Evolutionary conservation across 2,113 vertebrate genomes (phyloP), one percentile per base, ranked within the genome.

Genomic region (Protobothrops flavoviridis): DNA sequence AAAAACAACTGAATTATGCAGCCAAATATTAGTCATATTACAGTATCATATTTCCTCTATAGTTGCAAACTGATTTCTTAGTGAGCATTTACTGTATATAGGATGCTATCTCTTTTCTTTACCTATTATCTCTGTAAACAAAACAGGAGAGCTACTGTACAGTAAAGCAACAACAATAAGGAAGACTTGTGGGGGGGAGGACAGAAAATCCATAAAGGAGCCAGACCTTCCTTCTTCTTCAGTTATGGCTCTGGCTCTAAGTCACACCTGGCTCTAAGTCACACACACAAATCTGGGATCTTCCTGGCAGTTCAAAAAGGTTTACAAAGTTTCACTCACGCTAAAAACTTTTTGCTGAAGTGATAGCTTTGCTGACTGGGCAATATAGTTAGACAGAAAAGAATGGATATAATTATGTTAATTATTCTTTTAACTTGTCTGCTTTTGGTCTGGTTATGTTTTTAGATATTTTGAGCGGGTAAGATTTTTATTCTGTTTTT

Each of bases 381-480:
- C 43, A 64, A 23, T 43, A 69, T 50, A 85, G 15, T 29, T 13
- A 50, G 45, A 92, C 21, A 69, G 43, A 20, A 87, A 87, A 87
- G 29, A 20, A 88, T 92, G 11, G 29, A 5, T 52, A 4, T 64
- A 45, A 88, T 52, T 33, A 43, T 45, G 26, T 85, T 91, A 17
- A 56, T 57, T 57, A 88, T 74, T 87, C 87, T 92, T 92, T 64
- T 92, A 87, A 61, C 45, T 24, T 48, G 50, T 88, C 23, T 85
- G n/a, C 50, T 92, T 74, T 89, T 88, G 11, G 24, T 29, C 29
- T 2, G 20, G 20, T 89, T 59, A 39, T 56, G 10, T 61, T 52
- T 50, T 92, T 53, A 26, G 29, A 64, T 81, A 39, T 92, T 87
- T 92, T 20, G 48, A 87, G n/a, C 0, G 15, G 43, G 11, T 43